Evolutionary conservation across 2,113 vertebrate species (phyloP).

Genomic region (Xenopus laevis): DNA sequence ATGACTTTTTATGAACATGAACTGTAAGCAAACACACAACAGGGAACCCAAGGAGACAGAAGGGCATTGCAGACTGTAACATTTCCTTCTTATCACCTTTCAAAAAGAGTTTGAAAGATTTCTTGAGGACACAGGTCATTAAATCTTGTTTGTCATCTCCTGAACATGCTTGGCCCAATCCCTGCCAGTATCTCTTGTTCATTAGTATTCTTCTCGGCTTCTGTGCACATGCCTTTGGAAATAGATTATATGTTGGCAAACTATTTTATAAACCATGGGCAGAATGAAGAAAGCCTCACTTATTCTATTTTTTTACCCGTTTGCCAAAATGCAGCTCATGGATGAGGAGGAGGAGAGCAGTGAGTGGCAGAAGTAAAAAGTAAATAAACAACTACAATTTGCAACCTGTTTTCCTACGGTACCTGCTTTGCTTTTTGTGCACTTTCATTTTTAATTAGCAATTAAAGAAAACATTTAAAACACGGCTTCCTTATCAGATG

Average conservation of each 20-base stretch:
- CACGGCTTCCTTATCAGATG: constrained; percentile 11
- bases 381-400: neutral
- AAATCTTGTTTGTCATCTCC: constrained; percentile 42
- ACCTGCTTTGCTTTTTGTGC: constrained; percentile 27
- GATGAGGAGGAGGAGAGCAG: constrained; percentile 5
- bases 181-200: constrained; percentile 23
- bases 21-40: neutral
- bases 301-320: constrained; percentile 19
- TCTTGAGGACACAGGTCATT: constrained; percentile 31
- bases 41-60: constrained; percentile 19
- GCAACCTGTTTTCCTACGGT: constrained; percentile 18
- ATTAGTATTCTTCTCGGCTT: constrained; percentile 34
- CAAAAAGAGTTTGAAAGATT: constrained; percentile 24
- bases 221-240: constrained; percentile 40
- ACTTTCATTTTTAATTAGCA: constrained; percentile 38
- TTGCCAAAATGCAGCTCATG: constrained; percentile 17
- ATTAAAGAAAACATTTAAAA: constrained; percentile 30
- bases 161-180: constrained; percentile 28
- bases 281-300: constrained; percentile 28
- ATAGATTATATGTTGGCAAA: constrained; percentile 29
- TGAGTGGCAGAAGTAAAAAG: neutral
- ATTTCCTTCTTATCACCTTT: constrained; percentile 37
- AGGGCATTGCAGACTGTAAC: constrained; percentile 16
- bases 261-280: constrained; percentile 29
- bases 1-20: constrained; percentile 23